Percentiles rank a stretch among this genome's conserved stretches.
These are phyloP conservation scores for Marmota monax DNA, from an alignment of 2,113 vertebrate species.

Conservation along the genomic window DNA sequence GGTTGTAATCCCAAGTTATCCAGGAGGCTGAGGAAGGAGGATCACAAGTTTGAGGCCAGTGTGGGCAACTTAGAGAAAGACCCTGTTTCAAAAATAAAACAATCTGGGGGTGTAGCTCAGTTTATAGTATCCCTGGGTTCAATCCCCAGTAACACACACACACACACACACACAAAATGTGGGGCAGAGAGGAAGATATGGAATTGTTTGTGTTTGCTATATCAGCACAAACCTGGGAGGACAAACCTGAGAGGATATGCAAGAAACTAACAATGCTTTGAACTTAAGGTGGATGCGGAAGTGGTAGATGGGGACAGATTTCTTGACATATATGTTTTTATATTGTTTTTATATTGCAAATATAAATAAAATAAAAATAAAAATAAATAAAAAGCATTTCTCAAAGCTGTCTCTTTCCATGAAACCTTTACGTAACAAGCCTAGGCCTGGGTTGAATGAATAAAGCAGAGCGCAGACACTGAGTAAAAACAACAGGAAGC, in stretches of 20 bases:
- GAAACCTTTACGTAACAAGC: slow-evolving; percentile 41
- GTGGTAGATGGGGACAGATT: background rate
- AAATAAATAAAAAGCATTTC: slow-evolving; percentile 23
- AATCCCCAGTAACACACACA: too few relatives aligned
- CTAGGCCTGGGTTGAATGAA: background rate
- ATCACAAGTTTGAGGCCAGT: too few relatives aligned
- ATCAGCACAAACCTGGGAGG: background rate
- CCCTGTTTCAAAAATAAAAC: too few relatives aligned
- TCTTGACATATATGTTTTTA: background rate
- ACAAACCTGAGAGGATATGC: background rate
- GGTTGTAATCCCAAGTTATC: too few relatives aligned
- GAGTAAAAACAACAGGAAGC: slow-evolving; percentile 35
- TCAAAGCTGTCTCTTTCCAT: background rate
- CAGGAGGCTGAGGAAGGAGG: too few relatives aligned
- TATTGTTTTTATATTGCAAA: background rate
- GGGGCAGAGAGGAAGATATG: background rate
- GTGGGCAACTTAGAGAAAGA: too few relatives aligned
- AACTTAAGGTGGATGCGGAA: background rate
- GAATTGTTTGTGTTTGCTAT: background rate
- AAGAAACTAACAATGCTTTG: background rate
- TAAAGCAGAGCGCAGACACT: background rate
- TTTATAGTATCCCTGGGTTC: too few relatives aligned
- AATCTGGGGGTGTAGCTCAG: too few relatives aligned
- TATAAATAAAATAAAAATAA: too few relatives aligned
- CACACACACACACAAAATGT: too few relatives aligned